Evolutionary conservation across 2,113 vertebrate species (phyloP), one percentile per base, ranked within the genome.

Genomic region (Anhinga anhinga): DNA sequence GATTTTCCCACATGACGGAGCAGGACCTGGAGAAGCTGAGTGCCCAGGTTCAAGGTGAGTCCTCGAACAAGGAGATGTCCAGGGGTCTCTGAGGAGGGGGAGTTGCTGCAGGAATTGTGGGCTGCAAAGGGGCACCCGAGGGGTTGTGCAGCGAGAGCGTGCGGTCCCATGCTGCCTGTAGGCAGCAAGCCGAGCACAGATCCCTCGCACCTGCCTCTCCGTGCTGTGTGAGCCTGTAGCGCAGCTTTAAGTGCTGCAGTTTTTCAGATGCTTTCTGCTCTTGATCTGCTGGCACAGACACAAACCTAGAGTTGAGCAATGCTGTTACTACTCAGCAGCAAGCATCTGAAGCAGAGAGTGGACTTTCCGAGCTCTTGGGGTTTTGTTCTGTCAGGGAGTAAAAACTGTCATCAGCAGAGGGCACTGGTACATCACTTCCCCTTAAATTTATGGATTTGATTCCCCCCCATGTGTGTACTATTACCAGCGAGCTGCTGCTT

Each of bases 1-100:
- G 99, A 53, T 99, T 99, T 96, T 99, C 99, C 67, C 99, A 99
- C 97, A 99, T 99, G 99, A 98, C 99, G 0, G 99, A 99, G 85
- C 97, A 98, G 61, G 99, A 99, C 80, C 90, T 99, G 78, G 98
- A 98, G 81, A 96, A 98, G 84, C 96, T 99, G 82, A 98, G 98
- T 79, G 97, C 98, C 69, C 98, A 98, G 50, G 98, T 99, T 77
- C 98, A 99, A 86, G 99, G 99, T 99, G 44, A 29, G 97, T 77
- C 61, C 30, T 90, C 11, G 1, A 34, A 17, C 13, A 6, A 55
- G 38, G 18, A 15, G 36, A 9, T 11, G 3, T 8, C n/a, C 1
- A 0, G 14, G 38, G 45, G 3, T 66, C 27, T 91, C 34, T 25
- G 61, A 21, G 86, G 26, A 55, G 45, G 9, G 26, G 34, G 63